Base-by-base conservation (phyloP, 2,113 vertebrate species). In the Pheucticus melanocephalus region DNA sequence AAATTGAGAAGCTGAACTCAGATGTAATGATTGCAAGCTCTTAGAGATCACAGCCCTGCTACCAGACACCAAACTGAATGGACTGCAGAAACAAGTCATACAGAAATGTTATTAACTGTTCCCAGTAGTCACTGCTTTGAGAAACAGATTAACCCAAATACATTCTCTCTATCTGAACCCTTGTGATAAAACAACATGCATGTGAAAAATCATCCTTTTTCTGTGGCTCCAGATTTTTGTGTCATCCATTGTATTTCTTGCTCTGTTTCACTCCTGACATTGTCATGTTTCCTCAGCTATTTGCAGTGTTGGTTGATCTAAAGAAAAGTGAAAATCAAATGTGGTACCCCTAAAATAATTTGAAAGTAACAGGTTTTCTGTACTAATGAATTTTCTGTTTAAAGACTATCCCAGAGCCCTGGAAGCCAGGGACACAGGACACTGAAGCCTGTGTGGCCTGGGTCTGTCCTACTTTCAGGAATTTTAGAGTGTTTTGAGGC, bases 1-100 rank as follows among this genome's bases (percentile, higher is more conserved):
- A 70, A 87, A 92, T 86, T 92, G 94, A 85, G 88, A 94, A 92
- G 76, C 91, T 94, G 95, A 96, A 92, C 92, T 81, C 91, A 86
- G 72, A 86, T 27, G 64, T 92, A 94, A 88, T 82, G 92, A 92
- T 30, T 75, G 88, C 91, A 84, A 75, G 91, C 76, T 88, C 76
- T 71, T 71, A 47, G 83, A 86, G 89, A 89, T 89, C 80, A 91
- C 20, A 93, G 72, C 56, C 35, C 48, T 71, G 86, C 82, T 92
- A 82, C 60, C 33, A 93, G 86, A 86, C 54, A 71, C 64, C 72
- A 86, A 48, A 76, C 81, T 56, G 86, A 80, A 90, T 72, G 82
- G 64, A 92, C 80, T 88, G 44, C 69, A 81, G 82, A 77, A 92
- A 87, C 18, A 93, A 92, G 83, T 24, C 25, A 69, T 37, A 84